Base-by-base conservation (phyloP, 2,888 invertebrate species). In the Unio pictorum region DNA sequence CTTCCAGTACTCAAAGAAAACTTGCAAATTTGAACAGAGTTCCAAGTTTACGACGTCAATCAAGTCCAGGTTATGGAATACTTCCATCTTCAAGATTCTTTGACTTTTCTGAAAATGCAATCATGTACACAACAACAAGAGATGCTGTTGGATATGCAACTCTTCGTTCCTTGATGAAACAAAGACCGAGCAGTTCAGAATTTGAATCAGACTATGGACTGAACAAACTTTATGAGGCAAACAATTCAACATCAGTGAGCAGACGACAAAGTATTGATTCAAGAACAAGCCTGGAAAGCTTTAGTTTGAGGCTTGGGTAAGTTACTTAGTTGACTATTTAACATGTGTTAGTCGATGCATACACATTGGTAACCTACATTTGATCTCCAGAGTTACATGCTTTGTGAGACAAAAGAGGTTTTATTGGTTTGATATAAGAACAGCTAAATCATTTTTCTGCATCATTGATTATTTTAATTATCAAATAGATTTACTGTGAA, bases 121-220 rank as follows among this genome's bases (percentile, higher is more conserved):
- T 82, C 17, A 77, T 71, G 60, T 87, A 85, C 74, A 89, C 90
- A 1, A 88, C 88, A 61, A 79, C 87, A 8, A 73, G 88, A 23
- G 90, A 90, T 78, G 88, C 88, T 4, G 73, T 86, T 30, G 91
- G 90, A 23, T 90, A 90, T 78, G 89, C 89, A 20, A 87, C 89
- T 3, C 79, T 90, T 54, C 78, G 88, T 67, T 85, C 86, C 15
- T 84, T 91, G 55, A 88, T 88, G 74, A 80, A 88, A 61, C 84
- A 86, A 63, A 74, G 89, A n/a, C 80, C 86, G 45, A 74, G 81
- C 64, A 87, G 86, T 71, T 75, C 83, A 4, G 87, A 87, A 63
- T 76, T 78, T 18, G 86, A 87, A 67, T 80, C 83, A 26, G 84
- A 84, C 57, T 77, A 77, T 64, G 81, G 81, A 18, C 67, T 82